Percentiles rank a stretch among this genome's conserved stretches.
phyloP scores from a whole-genome alignment of 53 echinoderm and acorn worm species.

The Zoroaster sp. region DNA sequence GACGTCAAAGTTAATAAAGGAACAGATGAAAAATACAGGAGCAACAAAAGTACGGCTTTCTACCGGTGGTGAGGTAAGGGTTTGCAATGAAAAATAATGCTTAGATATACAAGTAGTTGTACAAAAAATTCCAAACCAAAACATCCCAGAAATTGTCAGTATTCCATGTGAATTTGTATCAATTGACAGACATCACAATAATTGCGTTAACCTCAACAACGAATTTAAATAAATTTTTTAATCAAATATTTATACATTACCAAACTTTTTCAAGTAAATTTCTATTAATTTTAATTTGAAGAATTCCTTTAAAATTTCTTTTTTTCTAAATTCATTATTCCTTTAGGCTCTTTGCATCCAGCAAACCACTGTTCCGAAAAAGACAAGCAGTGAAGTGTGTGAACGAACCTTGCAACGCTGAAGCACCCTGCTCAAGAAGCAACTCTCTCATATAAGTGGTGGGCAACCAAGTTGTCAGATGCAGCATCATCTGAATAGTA shows the following conservation, averaged over 20 bases:
- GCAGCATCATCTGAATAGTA: background rate
- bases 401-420: background rate
- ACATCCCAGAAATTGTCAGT: background rate
- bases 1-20: constrained; percentile 5
- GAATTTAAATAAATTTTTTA: too few relatives aligned
- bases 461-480: background rate
- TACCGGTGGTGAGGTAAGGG: constrained; percentile 6
- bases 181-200: too few relatives aligned
- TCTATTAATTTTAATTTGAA: too few relatives aligned
- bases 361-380: background rate
- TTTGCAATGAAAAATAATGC: background rate
- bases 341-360: background rate
- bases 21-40: background rate
- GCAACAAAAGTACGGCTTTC: constrained; percentile 7
- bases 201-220: too few relatives aligned
- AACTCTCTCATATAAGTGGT: background rate
- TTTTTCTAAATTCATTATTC: background rate
- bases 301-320: too few relatives aligned
- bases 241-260: too few relatives aligned
- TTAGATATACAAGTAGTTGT: background rate
- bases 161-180: too few relatives aligned
- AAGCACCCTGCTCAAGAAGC: background rate
- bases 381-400: background rate
- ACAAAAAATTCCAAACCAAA: too few relatives aligned
- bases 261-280: background rate